Percentiles rank a stretch among this genome's conserved stretches.
Conservation (phyloP, 2,113 vertebrate genomes). For the Ovis aries region ARS-UI_Ramb_v3.0 NC_056067.1:34626001-34626500, state of each 20-base stretch:
- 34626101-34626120: not conserved
- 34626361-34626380: conserved; percentile 85
- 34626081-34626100: not conserved
- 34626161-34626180: not conserved
- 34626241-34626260: conserved; percentile 78
- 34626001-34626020: not conserved
- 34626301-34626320: conserved; percentile 79
- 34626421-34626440: not conserved
- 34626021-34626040: not conserved
- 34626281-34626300: conserved; percentile 81
- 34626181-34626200: not conserved
- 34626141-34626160: not conserved
- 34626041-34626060: not conserved
- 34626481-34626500: not conserved
- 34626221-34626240: conserved; percentile 85
- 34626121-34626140: not conserved
- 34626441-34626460: not conserved
- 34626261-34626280: conserved; percentile 79
- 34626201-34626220: conserved; percentile 51
- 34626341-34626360: conserved; percentile 88
- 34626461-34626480: not conserved
- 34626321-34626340: conserved; percentile 82
- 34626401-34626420: conserved; percentile 84
- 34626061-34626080: not conserved
- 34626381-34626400: conserved; percentile 87